Percentiles rank a stretch among this genome's conserved stretches.
phyloP scores from a whole-genome alignment of 1,140 invertebrate genomes.

The Drosophila kepulauana region DNA sequence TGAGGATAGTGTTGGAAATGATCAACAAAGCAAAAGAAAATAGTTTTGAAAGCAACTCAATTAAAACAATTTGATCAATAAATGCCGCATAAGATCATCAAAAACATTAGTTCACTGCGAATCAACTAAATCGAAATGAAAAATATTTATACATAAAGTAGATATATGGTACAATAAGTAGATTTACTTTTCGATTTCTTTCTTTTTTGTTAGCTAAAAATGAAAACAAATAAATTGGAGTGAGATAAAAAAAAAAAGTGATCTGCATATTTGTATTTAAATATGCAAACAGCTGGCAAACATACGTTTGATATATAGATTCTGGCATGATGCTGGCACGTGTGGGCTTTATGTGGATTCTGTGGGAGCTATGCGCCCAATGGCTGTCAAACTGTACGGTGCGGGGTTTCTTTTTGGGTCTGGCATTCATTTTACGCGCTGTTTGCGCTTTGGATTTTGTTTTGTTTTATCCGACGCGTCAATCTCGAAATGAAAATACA shows the following conservation, averaged over 20 bases:
- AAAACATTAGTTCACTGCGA: neutral
- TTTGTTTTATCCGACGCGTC: slow-evolving; percentile 66
- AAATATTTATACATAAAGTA: neutral
- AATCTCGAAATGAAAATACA: slow-evolving; percentile 56
- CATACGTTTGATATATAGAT: neutral
- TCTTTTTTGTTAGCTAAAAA: neutral
- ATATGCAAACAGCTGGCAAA: neutral
- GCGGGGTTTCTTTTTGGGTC: slow-evolving; percentile 4
- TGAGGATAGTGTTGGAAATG: neutral
- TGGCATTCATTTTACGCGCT: slow-evolving; percentile 47
- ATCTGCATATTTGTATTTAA: slow-evolving; percentile 9
- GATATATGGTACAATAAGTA: neutral
- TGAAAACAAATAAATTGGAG: neutral
- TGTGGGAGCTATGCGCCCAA: slow-evolving; percentile 25
- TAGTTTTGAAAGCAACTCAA: neutral
- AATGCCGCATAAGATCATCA: neutral
- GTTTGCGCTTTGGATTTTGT: slow-evolving; percentile 41
- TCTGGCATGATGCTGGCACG: slow-evolving; percentile 9
- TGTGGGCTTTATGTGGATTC: slow-evolving; percentile 37
- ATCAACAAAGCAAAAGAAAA: neutral
- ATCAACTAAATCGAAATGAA: neutral
- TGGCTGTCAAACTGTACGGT: slow-evolving; percentile 36
- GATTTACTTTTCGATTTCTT: neutral
- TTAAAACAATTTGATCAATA: slow-evolving; percentile 4
- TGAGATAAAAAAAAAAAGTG: slow-evolving; percentile 1